phyloP scores from a whole-genome alignment of 2,113 vertebrate species.

The Oreochromis spilurus region DNA sequence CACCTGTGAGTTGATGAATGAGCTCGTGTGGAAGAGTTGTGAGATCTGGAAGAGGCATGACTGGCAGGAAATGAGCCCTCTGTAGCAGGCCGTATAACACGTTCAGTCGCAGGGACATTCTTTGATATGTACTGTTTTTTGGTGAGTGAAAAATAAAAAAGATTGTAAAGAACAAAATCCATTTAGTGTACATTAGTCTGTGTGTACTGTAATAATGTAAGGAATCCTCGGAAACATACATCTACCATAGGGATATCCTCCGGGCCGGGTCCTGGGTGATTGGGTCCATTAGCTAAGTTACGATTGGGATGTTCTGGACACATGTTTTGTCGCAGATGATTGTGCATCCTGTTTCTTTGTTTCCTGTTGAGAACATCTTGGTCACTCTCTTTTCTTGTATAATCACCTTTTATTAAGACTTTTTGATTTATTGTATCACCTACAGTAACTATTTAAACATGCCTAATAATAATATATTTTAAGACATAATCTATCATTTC shows the following conservation, averaged over 20 bases:
- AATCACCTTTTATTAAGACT: background rate
- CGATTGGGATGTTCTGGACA: conserved; percentile 92
- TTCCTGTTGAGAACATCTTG: conserved; percentile 76
- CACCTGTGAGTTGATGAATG: conserved; percentile 94
- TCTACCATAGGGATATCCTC: conserved; percentile 97
- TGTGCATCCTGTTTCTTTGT: conserved; percentile 97
- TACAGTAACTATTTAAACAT: background rate
- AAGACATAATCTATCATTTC: background rate
- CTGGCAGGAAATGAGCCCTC: conserved; percentile 91
- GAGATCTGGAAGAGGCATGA: conserved; percentile 92
- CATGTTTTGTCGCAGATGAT: conserved; percentile 94
- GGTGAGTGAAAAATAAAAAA: background rate
- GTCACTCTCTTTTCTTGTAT: background rate
- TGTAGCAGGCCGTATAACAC: conserved; percentile 86
- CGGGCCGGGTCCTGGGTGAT: conserved; percentile 91
- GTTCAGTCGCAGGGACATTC: conserved; percentile 89
- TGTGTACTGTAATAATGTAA: background rate
- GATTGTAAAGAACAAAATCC: background rate
- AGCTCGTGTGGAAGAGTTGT: conserved; percentile 90
- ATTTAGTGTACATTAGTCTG: background rate
- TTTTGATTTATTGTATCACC: background rate
- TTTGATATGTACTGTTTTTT: conserved; percentile 89
- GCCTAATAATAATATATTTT: background rate
- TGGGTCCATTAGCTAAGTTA: conserved; percentile 90
- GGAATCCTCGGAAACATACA: conserved; percentile 72